Evolutionary conservation across 2,888 invertebrate genomes (phyloP), one percentile per base, ranked within the genome.

Genomic region (Frankliniella fusca): DNA sequence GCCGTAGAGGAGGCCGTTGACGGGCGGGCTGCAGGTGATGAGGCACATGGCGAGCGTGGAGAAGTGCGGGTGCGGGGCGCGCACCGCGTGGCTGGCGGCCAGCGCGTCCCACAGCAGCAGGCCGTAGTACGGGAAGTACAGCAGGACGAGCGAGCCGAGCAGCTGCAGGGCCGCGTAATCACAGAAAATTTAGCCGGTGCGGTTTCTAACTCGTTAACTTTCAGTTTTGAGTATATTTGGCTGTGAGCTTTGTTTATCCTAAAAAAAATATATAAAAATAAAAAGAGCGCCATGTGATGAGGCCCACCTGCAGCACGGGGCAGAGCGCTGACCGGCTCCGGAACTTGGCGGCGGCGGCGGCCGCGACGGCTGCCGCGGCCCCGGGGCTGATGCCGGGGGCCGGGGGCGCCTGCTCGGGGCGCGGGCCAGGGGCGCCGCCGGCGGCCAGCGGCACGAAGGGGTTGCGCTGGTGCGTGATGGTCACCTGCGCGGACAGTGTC

Each of bases 401-500:
- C 38, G 38, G 38, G 38, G 38, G 38, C 38, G 38, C 3, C 38
- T 38, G 38, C 38, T 38, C 38, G 3, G 38, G 94, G 83, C 94
- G 88, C 48, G 94, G 92, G 84, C 92, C 91, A n/a, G 92, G 90
- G 15, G 93, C 87, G 12, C 93, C 93, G 84, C 91, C 90, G 15
- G 91, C 89, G 7, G 90, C 89, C 70, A 89, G 88, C 83, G 82
- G 86, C 85, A 83, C 82, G 87, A 94, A 94, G 12, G 94, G 94
- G 86, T 94, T 94, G 84, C 94, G 90, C 87, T 94, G 94, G 86
- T 94, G 94, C 0, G 94, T 94, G 85, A 94, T 94, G 81, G 94
- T 94, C 84, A 95, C 95, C 89, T 95, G 95, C 0, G 95, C 95
- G 12, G 94, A 94, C 81, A 95, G 88, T 0, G 95, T 95, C 79